A percentile compares a stretch with the other conserved stretches of the same genome.
Conservation (phyloP, 2,888 invertebrate species). For the Noctua fimbriata region DNA sequence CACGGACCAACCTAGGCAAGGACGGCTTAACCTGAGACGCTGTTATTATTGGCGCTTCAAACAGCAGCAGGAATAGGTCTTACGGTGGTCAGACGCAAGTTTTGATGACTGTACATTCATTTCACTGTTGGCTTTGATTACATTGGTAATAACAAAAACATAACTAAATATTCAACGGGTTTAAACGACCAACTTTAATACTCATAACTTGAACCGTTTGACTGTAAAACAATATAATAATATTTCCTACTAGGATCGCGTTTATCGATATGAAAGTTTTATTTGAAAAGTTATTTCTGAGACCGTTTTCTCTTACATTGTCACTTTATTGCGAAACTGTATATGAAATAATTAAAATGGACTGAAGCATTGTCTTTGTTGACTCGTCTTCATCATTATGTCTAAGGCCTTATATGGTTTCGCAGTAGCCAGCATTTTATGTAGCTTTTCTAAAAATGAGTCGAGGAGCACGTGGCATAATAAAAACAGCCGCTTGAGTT, state of each 20-base stretch:
- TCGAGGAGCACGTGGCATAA: too few species aligned
- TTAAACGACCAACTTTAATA: slow-evolving; percentile 43
- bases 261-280: slow-evolving; percentile 65
- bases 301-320: slow-evolving; percentile 46
- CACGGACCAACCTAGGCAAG: too few species aligned
- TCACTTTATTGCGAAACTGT: slow-evolving; percentile 34
- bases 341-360: slow-evolving; percentile 7
- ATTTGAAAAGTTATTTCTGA: slow-evolving; percentile 57
- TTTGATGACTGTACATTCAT: background rate
- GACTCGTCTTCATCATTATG: background rate
- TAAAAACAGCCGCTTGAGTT: too few species aligned
- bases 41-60: too few species aligned
- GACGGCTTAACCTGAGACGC: too few species aligned
- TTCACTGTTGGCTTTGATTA: background rate
- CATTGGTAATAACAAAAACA: slow-evolving; percentile 19
- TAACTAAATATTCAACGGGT: slow-evolving; percentile 18
- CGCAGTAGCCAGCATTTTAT: background rate
- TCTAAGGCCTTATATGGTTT: background rate
- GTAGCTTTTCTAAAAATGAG: background rate
- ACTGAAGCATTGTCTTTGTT: background rate
- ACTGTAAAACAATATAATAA: slow-evolving; percentile 61
- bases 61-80: too few species aligned
- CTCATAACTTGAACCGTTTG: slow-evolving; percentile 47
- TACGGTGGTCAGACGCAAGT: too few species aligned
- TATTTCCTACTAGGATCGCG: slow-evolving; percentile 45